Base-by-base conservation (phyloP, 2,113 vertebrate genomes). In the Pseudorectes ferrugineus region DNA sequence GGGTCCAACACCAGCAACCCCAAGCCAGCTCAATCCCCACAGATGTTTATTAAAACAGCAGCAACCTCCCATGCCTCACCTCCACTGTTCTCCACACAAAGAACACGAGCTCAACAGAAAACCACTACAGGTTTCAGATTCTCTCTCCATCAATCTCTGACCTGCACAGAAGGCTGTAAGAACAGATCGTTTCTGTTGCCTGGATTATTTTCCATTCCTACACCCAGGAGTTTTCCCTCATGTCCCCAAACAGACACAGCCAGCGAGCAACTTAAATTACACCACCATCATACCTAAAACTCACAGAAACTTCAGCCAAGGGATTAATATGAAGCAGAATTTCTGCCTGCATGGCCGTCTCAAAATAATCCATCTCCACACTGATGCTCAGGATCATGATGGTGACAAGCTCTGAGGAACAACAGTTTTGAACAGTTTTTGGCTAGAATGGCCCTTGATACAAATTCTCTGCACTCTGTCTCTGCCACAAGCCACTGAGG, bases 131-230 rank as follows among this genome's bases (percentile, higher is more conserved):
- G 16, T 40, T 85, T 79, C 85, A 83, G n/a, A 54, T 43, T 65
- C 21, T 67, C 36, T 57, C 54, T 63, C 14, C 4, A 51, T 31
- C 59, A 12, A 5, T 46, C 72, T 74, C 54, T 59, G 72, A 59
- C 42, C 45, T 45, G 5, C 25, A 49, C 21, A 85, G 76, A 72
- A 76, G 35, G 40, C 33, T 66, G 35, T 9, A 52, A 38, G 54
- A 85, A 76, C 38, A 92, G 49, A 49, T 35, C 0, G 2, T 16
- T 85, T 62, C 82, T 0, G 0, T 6, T 51, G 63, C 51, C 46
- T 58, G 38, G 38, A 62, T 72, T 65, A 25, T 33, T 62, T 85
- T 58, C 35, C 33, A 8, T 65, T 75, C 48, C 43, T 23, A 1
- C 3, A 90, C 12, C 8, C 33, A 54, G n/a, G 28, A 58, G 36